Percentiles rank a stretch among this genome's conserved stretches.
Conservation (phyloP, 2,113 vertebrate species). For the Paradisaea rubra region DNA sequence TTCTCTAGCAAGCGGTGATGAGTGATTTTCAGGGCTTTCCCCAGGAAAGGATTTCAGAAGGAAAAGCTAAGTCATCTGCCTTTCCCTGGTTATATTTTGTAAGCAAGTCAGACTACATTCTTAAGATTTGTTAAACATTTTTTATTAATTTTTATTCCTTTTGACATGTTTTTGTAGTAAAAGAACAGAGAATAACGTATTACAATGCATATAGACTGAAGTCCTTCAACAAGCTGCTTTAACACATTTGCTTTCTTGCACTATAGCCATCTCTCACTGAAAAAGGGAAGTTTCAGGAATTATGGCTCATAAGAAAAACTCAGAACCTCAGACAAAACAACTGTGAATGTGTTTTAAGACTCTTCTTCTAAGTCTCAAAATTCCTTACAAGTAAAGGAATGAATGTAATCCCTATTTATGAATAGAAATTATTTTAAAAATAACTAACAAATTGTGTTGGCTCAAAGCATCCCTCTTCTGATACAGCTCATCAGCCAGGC, state of each 20-base stretch:
- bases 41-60: not conserved
- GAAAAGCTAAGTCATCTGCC: not conserved
- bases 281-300: not conserved
- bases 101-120: not conserved
- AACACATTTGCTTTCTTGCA: not conserved
- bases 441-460: not conserved
- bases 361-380: not conserved
- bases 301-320: not conserved
- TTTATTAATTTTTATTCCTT: constrained; percentile 26
- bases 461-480: not conserved
- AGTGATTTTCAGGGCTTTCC: not conserved
- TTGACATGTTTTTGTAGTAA: constrained; percentile 58
- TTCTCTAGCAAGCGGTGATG: not conserved
- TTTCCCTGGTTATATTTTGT: not conserved
- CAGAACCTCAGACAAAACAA: not conserved
- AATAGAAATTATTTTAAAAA: constrained; percentile 13
- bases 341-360: not conserved
- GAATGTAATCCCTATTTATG: not conserved
- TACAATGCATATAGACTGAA: not conserved
- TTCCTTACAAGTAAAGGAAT: constrained; percentile 14
- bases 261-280: not conserved
- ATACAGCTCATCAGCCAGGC: not conserved
- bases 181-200: constrained; percentile 23
- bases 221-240: not conserved
- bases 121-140: not conserved